A percentile compares a stretch with the other conserved stretches of the same genome.
phyloP scores from a whole-genome alignment of 2,888 invertebrate species.

The Ormyrus labotus region DNA sequence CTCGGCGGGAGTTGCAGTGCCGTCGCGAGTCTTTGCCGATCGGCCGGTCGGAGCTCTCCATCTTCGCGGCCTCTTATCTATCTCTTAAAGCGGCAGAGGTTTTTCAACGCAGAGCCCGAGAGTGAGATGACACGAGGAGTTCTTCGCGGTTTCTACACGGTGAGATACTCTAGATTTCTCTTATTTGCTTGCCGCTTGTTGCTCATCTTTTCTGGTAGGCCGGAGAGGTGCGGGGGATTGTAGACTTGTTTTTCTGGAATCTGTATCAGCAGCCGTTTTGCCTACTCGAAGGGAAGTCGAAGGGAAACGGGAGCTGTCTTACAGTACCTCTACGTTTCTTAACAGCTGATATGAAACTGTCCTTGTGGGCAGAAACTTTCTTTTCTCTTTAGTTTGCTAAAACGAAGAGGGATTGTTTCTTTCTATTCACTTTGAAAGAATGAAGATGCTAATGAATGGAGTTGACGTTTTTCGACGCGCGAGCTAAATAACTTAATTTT shows the following conservation, averaged over 20 bases:
- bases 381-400: too few species aligned
- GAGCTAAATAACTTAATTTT: too few species aligned
- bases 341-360: too few species aligned
- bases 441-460: too few species aligned
- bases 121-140: not conserved
- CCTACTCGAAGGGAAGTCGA: not conserved
- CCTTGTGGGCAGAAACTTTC: too few species aligned
- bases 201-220: not conserved
- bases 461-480: too few species aligned
- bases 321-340: too few species aligned
- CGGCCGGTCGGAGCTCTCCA: slow-evolving; percentile 4
- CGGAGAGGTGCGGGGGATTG: not conserved
- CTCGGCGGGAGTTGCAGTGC: slow-evolving; percentile 1
- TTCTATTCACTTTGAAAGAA: too few species aligned
- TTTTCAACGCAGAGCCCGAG: not conserved
- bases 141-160: slow-evolving; percentile 8
- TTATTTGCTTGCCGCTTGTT: not conserved
- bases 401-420: too few species aligned
- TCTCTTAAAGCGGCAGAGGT: not conserved
- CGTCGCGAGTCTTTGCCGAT: slow-evolving; percentile 12
- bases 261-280: not conserved
- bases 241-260: not conserved
- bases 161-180: not conserved
- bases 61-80: not conserved
- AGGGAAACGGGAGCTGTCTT: too few species aligned